Evolutionary conservation across 2,797 vertebrate species (phyloP).

Genomic region (Scleropages formosus): DNA sequence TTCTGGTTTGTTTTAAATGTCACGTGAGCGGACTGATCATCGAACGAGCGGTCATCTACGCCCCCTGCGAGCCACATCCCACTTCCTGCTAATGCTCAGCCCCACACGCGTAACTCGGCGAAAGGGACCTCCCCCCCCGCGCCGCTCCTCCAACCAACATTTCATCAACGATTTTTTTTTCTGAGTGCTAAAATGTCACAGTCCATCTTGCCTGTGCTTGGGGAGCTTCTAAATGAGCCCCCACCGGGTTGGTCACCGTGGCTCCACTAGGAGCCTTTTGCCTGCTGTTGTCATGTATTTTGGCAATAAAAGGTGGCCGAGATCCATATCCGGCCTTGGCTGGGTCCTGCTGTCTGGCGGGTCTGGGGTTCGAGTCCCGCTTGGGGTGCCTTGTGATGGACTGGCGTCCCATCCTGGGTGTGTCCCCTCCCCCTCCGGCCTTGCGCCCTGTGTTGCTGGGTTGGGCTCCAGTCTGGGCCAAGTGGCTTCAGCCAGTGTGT

Average conservation of each 20-base stretch:
- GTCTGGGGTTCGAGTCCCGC: too few species aligned
- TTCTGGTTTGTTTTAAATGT: slow-evolving; percentile 39
- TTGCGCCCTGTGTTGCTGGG: too few species aligned
- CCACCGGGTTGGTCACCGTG: not conserved
- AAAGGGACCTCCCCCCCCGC: not conserved
- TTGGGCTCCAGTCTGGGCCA: too few species aligned
- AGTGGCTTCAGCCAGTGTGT: too few species aligned
- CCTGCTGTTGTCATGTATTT: not conserved
- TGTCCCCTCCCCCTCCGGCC: too few species aligned
- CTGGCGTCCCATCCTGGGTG: too few species aligned
- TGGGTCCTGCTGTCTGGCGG: too few species aligned
- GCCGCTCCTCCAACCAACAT: slow-evolving; percentile 14
- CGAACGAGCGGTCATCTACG: not conserved
- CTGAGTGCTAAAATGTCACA: not conserved
- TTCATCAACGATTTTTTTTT: slow-evolving; percentile 13
- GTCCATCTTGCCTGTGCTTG: not conserved
- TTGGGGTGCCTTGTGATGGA: too few species aligned
- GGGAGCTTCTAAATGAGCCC: not conserved
- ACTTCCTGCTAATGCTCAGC: too few species aligned
- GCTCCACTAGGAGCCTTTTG: not conserved
- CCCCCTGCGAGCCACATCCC: too few species aligned
- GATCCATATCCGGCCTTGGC: not conserved
- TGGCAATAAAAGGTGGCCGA: slow-evolving; percentile 3
- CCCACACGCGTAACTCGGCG: too few species aligned
- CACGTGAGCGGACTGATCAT: slow-evolving; percentile 41